Base-by-base conservation (phyloP, 2,113 vertebrate species). In the Anseranas semipalmata region DNA sequence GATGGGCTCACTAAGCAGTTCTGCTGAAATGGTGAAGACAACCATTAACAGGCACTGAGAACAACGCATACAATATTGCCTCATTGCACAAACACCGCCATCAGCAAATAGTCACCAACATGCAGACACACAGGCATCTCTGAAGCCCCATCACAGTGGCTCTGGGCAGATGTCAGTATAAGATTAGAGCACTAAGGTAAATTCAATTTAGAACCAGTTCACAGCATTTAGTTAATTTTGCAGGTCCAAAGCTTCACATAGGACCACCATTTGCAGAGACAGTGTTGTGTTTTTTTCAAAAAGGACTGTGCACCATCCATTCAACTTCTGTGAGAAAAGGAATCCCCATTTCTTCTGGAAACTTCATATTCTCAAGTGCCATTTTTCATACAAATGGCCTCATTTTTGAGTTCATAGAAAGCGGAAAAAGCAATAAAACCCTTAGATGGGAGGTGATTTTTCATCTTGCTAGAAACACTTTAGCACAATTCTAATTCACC, bases 391-490 rank as follows among this genome's bases (percentile, higher is more conserved):
- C 73, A 72, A 94, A 92, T 33, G 37, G 94, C 81, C 83, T 93
- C 62, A 28, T 78, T 96, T 95, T 58, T 75, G 56, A 84, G 68
- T 93, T 94, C 95, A 94, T 15, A 90, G 83, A 95, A 95, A 94
- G 84, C 32, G 3, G 90, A 91, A 96, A 93, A 96, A 92, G 89
- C 66, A 95, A 95, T 96, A 95, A 96, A 96, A 76, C 41, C 71
- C 77, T 87, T 89, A 92, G 76, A 96, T 91, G 84, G 2, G 15
- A 90, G 90, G 72, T 46, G 70, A 97, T 95, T 96, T 96, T 89
- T 97, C 95, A 91, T 96, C 90, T 90, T 89, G 76, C 73, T 95
- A 92, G 88, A 81, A 96, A 89, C 86, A 87, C 89, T 89, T 95
- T 10, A 95, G 84, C 94, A 70, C 73, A 91, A 87, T 92, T 92